Evolutionary conservation across 2,797 vertebrate species (phyloP), one percentile per base, ranked within the genome.

Genomic region (Phylloscopus collybita): DNA sequence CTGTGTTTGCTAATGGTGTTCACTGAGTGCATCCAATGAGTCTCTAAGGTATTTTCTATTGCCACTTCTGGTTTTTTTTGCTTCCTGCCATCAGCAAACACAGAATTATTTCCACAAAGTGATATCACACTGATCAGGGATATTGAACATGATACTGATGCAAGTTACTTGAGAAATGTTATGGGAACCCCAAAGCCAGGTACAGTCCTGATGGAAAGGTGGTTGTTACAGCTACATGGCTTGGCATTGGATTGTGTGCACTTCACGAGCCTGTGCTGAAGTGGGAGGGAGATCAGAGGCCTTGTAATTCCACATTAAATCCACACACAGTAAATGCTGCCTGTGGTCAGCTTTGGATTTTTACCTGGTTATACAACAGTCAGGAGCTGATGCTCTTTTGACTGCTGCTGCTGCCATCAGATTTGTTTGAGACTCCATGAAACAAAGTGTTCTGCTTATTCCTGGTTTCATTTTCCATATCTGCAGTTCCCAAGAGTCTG

Each of bases 21-120:
- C 1, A 0, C 60, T 87, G 50, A 80, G 83, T 62, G 67, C 65
- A 50, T 71, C 69, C 50, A 30, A 7, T 47, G 57, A 74, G 49
- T 65, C 80, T 78, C 84, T 54, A 45, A 81, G 67, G 71, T 65
- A 61, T 92, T 86, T 96, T 87, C 66, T 91, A 5, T 81, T 73
- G 34, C 80, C 14, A 8, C 21, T 86, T 67, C 72, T 80, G 49
- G 1, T 8, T 57, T 61, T 61, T 75, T 73, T 72, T 61, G 11
- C 76, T 92, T 95, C 59, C 47, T 14, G 62, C n/a, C 50, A 72
- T 91, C 51, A 61, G 54, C 83, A 81, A 72, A 71, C n/a, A 44
- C 23, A 80, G 57, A 71, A 61, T 88, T 86, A 60, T 66, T 84
- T 86, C 61, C 49, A 30, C 45, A 50, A 49, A 80, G 14, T 30